These are phyloP conservation scores for Ceuthmochares aereus DNA, from an alignment of 2,113 vertebrate species.

Conservation along the genomic window DNA sequence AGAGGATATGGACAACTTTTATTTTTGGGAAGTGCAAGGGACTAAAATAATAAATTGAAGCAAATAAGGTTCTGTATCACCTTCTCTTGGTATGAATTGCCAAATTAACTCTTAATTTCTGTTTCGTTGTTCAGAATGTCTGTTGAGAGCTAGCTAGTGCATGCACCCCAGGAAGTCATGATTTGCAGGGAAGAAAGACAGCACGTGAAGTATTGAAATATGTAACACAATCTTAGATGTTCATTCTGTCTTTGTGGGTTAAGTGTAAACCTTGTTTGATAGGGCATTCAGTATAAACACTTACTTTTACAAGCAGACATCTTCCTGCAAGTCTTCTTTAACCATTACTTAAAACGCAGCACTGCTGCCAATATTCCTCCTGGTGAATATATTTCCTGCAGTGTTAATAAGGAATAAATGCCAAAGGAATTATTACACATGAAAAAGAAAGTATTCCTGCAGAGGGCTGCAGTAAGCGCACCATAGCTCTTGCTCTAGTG, in stretches of 20 bases:
- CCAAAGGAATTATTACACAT: not conserved
- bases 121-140: not conserved
- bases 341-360: slow-evolving; percentile 30
- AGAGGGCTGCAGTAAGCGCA: not conserved
- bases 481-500: not conserved
- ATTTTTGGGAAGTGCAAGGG: not conserved
- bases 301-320: slow-evolving; percentile 11
- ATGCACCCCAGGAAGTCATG: not conserved
- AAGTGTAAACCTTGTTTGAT: not conserved
- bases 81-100: not conserved
- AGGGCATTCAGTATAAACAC: not conserved
- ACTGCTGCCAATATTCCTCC: not conserved
- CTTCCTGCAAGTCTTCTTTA: not conserved
- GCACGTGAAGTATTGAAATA: not conserved
- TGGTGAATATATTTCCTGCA: not conserved
- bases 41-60: not conserved
- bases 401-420: slow-evolving; percentile 16
- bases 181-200: not conserved
- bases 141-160: not conserved
- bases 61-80: not conserved
- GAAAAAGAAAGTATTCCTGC: not conserved
- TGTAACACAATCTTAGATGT: not conserved
- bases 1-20: not conserved
- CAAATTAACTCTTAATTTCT: not conserved
- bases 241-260: not conserved